These are phyloP conservation scores for Cosmorhoe ocellata DNA, from an alignment of 2,888 invertebrate genomes.

Conservation along the genomic window DNA sequence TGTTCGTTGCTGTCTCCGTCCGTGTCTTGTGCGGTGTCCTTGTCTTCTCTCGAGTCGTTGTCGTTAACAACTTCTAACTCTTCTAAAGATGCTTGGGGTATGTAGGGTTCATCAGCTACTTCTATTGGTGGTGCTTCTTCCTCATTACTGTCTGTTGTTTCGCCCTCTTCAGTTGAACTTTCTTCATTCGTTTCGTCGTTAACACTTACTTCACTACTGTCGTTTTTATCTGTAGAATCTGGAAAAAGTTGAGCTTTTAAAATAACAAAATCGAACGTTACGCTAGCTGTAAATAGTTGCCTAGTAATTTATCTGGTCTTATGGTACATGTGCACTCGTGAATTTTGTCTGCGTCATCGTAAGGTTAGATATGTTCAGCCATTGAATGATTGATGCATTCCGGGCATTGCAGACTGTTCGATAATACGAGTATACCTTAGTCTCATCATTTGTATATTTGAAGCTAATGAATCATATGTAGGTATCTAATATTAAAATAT, in stretches of 20 bases:
- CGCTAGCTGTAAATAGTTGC: too few species aligned
- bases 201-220: slow-evolving; percentile 76
- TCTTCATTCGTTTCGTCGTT: slow-evolving; percentile 72
- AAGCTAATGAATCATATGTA: too few species aligned
- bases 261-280: too few species aligned
- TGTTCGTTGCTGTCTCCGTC: slow-evolving; percentile 62
- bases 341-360: slow-evolving; percentile 2
- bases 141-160: slow-evolving; percentile 54
- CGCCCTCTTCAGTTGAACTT: slow-evolving; percentile 65
- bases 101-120: slow-evolving; percentile 77
- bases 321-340: background rate
- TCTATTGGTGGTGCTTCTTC: slow-evolving; percentile 67
- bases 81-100: slow-evolving; percentile 74
- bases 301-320: too few species aligned
- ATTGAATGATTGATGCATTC: slow-evolving; percentile 9
- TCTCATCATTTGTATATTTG: too few species aligned
- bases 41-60: slow-evolving; percentile 66
- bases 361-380: background rate
- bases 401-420: slow-evolving; percentile 3
- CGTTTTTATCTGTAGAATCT: slow-evolving; percentile 78
- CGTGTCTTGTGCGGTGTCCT: slow-evolving; percentile 53
- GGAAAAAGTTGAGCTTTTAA: slow-evolving; percentile 34
- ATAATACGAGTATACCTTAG: background rate
- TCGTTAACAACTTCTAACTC: slow-evolving; percentile 59
- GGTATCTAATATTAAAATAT: too few species aligned